Evolutionary conservation across 53 echinoderm and acorn worm species (phyloP), one percentile per base, ranked within the genome.

Genomic region (Stichopus horrens): DNA sequence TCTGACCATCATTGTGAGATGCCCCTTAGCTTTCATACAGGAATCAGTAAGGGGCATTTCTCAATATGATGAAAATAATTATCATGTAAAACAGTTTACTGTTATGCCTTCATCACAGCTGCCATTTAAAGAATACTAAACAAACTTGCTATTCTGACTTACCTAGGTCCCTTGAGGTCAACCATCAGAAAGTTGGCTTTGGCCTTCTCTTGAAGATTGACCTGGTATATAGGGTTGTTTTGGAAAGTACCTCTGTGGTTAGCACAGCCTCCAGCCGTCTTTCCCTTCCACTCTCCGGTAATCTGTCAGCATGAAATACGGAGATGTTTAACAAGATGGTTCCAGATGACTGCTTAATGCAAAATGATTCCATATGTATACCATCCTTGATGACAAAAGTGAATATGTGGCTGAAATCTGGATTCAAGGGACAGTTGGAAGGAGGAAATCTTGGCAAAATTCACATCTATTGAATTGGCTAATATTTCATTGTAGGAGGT

Each of bases 101-200:
- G 68, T 67, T 14, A n/a, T n/a, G 1, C 68, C 11, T 14, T n/a
- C 68, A 67, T 11, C 68, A 67, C 0, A 67, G 68, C 68, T 67
- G 68, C 68, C 11, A 67, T 11, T n/a, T 67, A 67, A 11, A 67
- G 4, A n/a, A 67, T 14, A 14, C 13, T 67, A 11, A 0, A n/a
- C 68, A 67, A n/a, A 14, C 13, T 67, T 11, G n/a, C 68, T 67
- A n/a, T 14, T 9, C 54, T 55, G 6, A 77, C 94, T 96, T 91
- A 96, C 96, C 89, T 93, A 59, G 97, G 97, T 91, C 97, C 97
- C 89, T 97, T 97, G 54, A 97, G 95, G 77, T 95, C 95, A 22
- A 97, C 74, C 91, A 97, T 91, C 75, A 97, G 83, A 77, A 89
- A 93, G 88, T 97, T 97, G 4, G 91, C 89, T 54, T 88, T 94